Base-by-base conservation (phyloP, 2,113 vertebrate genomes). In the Salvator merianae region DNA sequence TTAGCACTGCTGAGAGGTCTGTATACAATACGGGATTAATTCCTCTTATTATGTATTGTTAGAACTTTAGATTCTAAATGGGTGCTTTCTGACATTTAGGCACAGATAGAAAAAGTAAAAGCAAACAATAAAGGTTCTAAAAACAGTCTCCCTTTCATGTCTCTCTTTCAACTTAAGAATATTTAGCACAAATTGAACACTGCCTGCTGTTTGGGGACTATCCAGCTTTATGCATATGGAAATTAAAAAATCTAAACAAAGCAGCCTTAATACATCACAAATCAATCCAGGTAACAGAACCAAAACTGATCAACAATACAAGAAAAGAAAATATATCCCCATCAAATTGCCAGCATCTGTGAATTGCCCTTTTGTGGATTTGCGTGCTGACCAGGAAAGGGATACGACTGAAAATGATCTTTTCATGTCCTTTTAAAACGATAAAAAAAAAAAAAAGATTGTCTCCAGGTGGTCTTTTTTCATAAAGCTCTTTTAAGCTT, bases 401-500 rank as follows among this genome's bases (percentile, higher is more conserved):
- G 50, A 86, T 82, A 91, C 62, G 79, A 91, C 84, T 86, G 88
- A 91, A 93, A 94, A 84, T 89, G 34, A 91, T 90, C 82, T 92
- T 91, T 93, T 91, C 84, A 88, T 92, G 72, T 88, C 87, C 87
- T 89, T 91, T 93, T 85, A 91, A 94, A 90, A 92, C 92, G 86
- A 90, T 91, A 91, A 94, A 93, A 92, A 86, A 94, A 93, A 92
- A 86, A 59, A 59, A 90, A 92, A 92, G 71, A 50, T 87, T 90
- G 92, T 90, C 89, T 94, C 88, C 79, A 93, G 84, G 91, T 94
- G 84, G 83, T 69, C 82, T 89, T 94, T 93, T 90, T 89, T 89
- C 85, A 92, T 93, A 94, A 94, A 95, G 95, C 93, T 88, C 78
- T 93, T 93, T 88, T 91, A 94, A 93, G 87, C 84, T 94, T 91